Evolutionary conservation across 2,888 invertebrate species (phyloP), one percentile per base, ranked within the genome.

Genomic region (Odontothrips loti): DNA sequence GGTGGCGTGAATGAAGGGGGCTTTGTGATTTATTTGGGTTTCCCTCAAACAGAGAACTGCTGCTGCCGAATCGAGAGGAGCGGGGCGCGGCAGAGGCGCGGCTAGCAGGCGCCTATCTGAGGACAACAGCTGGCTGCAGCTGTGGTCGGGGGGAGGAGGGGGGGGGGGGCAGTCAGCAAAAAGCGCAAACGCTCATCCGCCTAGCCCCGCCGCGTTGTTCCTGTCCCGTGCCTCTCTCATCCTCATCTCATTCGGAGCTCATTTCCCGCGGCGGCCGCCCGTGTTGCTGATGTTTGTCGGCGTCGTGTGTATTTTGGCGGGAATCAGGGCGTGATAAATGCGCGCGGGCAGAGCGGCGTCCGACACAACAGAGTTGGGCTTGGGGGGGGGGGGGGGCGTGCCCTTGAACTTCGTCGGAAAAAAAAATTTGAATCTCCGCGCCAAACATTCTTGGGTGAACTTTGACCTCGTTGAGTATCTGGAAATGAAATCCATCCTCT

Each of bases 11-110:
- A 58, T 58, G 58, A 58, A 17, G 15, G 58, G 58, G 58, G 15
- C 58, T 58, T 58, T 58, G 58, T 58, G 58, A 58, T 58, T 58
- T 58, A 58, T 58, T 58, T 58, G n/a, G 58, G 58, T n/a, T 58
- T 58, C n/a, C 58, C 58, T 58, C 58, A 58, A 58, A 58, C 58
- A 58, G 58, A n/a, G 58, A 6, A 6, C 34, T 6, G 34, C 34
- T 43, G 34, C 34, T 43, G 34, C 34, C 6, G 34, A 43, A 43
- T 43, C 34, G 34, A 6, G 34, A 43, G 34, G 34, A 6, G 6
- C 34, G 34, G 34, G 17, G 58, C 58, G 20, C 20, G 68, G 23
- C 68, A 9, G 23, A 68, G n/a, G 23, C 23, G 63, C 68, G 68
- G 11, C 63, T 3, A 2, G 63, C 11, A 27, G 68, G 68, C 27